Base-by-base conservation (phyloP, 2,797 vertebrate species). In the Champsocephalus gunnari region DNA sequence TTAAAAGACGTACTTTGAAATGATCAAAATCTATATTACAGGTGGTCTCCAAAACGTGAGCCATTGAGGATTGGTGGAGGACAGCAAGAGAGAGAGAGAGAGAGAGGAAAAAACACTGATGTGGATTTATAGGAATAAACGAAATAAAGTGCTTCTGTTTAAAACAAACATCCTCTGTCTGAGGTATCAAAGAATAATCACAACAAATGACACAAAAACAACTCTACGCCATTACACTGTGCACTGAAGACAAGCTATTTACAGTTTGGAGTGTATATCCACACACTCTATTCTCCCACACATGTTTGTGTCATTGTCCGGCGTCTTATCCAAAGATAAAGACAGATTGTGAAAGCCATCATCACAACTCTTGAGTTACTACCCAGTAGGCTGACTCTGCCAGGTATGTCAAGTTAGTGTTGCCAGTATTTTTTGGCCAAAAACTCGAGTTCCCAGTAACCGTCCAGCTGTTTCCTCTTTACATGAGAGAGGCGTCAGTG, bases 71-170 rank as follows among this genome's bases (percentile, higher is more conserved):
- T 80, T 84, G 74, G 57, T 79, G 41, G 51, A 79, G 71, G 47
- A 81, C 44, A 81, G 64, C 54, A 75, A 65, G 73, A 63, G 55
- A 57, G 80, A 65, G 73, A 65, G 73, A 63, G n/a, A n/a, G 54
- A 28, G 24, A 28, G 24, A 28, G 24, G 57, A 79, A 77, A 81
- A 91, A 92, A 97, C 96, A 97, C 96, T 96, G 95, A 92, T 93
- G 87, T 92, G 92, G 90, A 93, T 90, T 93, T 89, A 87, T 89
- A 77, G 28, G 24, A 45, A 21, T 7, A 93, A 94, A 89, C 86
- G 92, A 96, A 96, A 96, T 98, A 99, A 99, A 99, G 98, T 99
- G 98, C 98, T 97, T 97, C 96, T 89, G 92, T 96, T 38, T 90
- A 91, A 93, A 92, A 93, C 82, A 85, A 91, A 95, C 85, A 80